Evolutionary conservation across 2,113 vertebrate genomes (phyloP).

Genomic region (Cephalopterus ornatus): DNA sequence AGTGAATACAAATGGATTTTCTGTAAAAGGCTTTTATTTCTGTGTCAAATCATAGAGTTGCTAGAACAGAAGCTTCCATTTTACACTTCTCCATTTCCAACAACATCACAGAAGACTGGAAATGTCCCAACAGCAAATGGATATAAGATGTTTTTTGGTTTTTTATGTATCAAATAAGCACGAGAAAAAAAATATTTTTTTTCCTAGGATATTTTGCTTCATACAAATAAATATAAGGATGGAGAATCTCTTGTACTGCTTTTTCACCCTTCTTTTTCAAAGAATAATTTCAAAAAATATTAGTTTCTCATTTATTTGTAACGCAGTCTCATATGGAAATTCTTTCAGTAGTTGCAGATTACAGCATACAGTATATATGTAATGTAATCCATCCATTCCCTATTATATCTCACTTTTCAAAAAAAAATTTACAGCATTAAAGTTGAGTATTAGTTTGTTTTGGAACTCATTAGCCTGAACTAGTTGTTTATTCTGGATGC

Average conservation of each 20-base stretch:
- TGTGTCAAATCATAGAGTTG: background rate
- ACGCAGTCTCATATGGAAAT: background rate
- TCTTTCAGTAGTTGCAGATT: background rate
- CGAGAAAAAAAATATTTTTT: background rate
- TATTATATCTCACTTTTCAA: background rate
- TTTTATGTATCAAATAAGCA: background rate
- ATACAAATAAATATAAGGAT: background rate
- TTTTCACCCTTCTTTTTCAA: background rate
- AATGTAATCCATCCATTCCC: background rate
- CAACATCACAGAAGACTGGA: slow-evolving; percentile 14
- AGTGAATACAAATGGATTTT: slow-evolving; percentile 46
- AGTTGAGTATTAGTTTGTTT: background rate
- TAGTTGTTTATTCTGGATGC: slow-evolving; percentile 24
- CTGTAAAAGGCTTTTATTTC: slow-evolving; percentile 55
- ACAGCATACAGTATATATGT: background rate
- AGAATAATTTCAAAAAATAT: background rate
- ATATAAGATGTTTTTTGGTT: background rate
- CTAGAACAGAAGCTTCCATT: slow-evolving; percentile 53
- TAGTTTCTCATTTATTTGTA: background rate
- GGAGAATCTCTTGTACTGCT: background rate
- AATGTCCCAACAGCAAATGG: background rate
- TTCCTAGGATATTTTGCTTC: background rate
- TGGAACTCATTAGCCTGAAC: slow-evolving; percentile 3
- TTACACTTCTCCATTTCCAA: slow-evolving; percentile 7
- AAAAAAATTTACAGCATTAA: background rate